phyloP scores from a whole-genome alignment of 1,140 invertebrate species.

The Triops longicaudatus region DNA sequence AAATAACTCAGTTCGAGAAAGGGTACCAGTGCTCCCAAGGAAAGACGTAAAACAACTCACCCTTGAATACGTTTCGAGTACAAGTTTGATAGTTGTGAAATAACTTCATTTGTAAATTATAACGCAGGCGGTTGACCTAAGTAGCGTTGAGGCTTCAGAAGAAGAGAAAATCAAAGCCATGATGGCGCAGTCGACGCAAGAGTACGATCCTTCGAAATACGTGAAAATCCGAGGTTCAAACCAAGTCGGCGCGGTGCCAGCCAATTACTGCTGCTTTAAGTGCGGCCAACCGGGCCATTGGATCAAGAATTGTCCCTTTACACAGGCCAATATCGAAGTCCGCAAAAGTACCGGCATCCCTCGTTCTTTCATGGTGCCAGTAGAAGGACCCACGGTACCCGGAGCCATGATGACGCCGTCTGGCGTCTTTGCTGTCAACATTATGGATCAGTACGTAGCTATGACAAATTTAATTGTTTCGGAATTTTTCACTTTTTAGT shows the following conservation, averaged over 20 bases:
- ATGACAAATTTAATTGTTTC: too few species aligned
- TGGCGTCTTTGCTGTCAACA: slow-evolving; percentile 83
- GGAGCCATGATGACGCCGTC: slow-evolving; percentile 89
- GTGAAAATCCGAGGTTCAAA: slow-evolving; percentile 73
- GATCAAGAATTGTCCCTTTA: slow-evolving; percentile 84
- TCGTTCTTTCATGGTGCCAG: slow-evolving; percentile 87
- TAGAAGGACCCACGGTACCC: slow-evolving; percentile 76
- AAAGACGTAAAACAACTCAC: too few species aligned
- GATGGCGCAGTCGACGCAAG: slow-evolving; percentile 90
- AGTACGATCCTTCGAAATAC: slow-evolving; percentile 95
- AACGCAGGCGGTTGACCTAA: slow-evolving; percentile 69
- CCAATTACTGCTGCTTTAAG: slow-evolving; percentile 83
- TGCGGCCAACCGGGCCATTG: slow-evolving; percentile 89
- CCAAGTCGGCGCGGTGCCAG: slow-evolving; percentile 77
- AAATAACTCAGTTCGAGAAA: too few species aligned
- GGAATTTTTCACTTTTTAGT: too few species aligned
- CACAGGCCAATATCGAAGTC: slow-evolving; percentile 57
- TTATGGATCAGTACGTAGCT: slow-evolving; percentile 74
- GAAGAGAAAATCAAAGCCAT: slow-evolving; percentile 95
- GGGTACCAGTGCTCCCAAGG: too few species aligned
- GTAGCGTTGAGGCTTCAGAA: slow-evolving; percentile 82
- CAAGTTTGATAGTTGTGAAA: too few species aligned
- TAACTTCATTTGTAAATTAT: slow-evolving; percentile 32
- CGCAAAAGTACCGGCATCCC: slow-evolving; percentile 96
- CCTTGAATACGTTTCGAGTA: too few species aligned